phyloP scores from a whole-genome alignment of 2,113 vertebrate genomes.

The Channa maculata region DNA sequence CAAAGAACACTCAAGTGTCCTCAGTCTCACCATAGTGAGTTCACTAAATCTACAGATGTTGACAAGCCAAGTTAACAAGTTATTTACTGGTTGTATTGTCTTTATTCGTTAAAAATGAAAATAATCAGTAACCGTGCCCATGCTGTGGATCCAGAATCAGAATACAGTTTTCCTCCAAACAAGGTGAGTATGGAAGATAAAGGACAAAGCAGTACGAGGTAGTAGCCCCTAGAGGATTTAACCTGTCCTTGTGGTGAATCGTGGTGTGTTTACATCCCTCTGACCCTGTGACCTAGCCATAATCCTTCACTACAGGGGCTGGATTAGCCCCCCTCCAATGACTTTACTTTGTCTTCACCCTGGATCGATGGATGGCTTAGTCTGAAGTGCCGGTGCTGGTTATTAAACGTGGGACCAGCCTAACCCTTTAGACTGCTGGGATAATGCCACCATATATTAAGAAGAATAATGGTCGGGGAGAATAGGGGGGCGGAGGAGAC shows the following conservation, averaged over 20 bases:
- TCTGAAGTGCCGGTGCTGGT: conserved; percentile 75
- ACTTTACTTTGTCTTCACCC: conserved; percentile 50
- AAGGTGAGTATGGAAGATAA: conserved; percentile 61
- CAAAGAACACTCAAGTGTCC: too few relatives aligned
- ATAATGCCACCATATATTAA: conserved; percentile 83
- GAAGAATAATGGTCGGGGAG: conserved; percentile 64
- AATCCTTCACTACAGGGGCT: conserved; percentile 77
- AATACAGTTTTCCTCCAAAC: conserved; percentile 41
- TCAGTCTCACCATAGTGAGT: too few relatives aligned
- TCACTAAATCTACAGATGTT: too few relatives aligned
- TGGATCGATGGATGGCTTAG: conserved; percentile 79
- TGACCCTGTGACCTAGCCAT: conserved; percentile 63
- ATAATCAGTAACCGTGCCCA: too few relatives aligned
- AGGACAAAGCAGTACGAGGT: conserved; percentile 62
- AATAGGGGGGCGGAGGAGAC: conserved; percentile 12
- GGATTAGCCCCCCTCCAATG: conserved; percentile 65
- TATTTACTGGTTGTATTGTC: too few relatives aligned
- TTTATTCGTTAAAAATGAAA: too few relatives aligned
- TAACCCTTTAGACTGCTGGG: conserved; percentile 65
- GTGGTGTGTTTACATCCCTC: conserved; percentile 53
- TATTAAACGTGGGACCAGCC: conserved; percentile 82
- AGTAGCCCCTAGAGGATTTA: conserved; percentile 52
- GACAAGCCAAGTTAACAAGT: too few relatives aligned
- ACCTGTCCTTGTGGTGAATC: conserved; percentile 60
- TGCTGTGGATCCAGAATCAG: too few relatives aligned